Percentiles rank a stretch among this genome's conserved stretches.
phyloP scores from a whole-genome alignment of 2,113 vertebrate species.

The Pardalotus punctatus region DNA sequence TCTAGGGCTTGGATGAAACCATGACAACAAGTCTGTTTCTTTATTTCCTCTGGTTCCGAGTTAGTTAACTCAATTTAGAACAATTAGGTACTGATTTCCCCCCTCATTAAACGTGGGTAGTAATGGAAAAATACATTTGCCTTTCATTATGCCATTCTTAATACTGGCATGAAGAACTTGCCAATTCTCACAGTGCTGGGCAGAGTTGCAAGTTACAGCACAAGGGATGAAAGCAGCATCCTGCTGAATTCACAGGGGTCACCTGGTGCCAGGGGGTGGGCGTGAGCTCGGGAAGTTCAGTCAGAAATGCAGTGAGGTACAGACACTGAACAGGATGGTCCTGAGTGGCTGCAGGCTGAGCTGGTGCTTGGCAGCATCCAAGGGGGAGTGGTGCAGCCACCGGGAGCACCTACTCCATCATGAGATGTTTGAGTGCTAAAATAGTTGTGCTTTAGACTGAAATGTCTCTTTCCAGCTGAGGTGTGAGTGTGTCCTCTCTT shows the following conservation, averaged over 20 bases:
- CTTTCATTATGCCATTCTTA: neutral
- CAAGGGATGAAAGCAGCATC: neutral
- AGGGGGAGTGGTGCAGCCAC: neutral
- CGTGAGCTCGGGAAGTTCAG: neutral
- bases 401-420: neutral
- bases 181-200: neutral
- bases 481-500: neutral
- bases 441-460: neutral
- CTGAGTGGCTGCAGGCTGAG: neutral
- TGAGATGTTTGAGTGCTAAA: neutral
- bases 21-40: neutral
- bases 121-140: neutral
- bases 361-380: neutral
- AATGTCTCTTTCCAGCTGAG: neutral
- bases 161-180: neutral
- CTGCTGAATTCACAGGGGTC: neutral
- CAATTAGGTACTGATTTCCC: neutral
- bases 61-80: neutral
- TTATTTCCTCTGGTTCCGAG: neutral
- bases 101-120: accelerated
- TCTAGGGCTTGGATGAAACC: neutral
- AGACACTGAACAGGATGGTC: neutral
- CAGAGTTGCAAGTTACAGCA: neutral
- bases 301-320: neutral
- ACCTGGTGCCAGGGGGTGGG: neutral